Evolutionary conservation across 2,113 vertebrate genomes (phyloP), one percentile per base, ranked within the genome.

Genomic region (Ptychochromis oligacanthus): DNA sequence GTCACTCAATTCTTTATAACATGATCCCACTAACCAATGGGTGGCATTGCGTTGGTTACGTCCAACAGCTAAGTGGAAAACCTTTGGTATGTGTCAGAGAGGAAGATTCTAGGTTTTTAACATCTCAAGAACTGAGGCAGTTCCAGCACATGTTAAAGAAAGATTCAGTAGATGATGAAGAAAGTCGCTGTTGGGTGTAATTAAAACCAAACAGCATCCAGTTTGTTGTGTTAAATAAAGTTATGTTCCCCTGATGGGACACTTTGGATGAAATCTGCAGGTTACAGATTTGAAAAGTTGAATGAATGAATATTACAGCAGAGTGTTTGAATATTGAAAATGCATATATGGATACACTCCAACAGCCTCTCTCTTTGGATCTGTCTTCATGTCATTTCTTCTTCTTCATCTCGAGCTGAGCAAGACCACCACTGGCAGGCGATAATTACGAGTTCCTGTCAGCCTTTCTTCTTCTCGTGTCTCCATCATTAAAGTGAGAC

Each of bases 401-500:
- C 43, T 31, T 38, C 75, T 57, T 80, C 9, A 4, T 12, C 64
- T 57, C 74, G 5, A 4, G 77, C 22, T 43, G 43, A 62, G 10
- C 11, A 1, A 9, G 17, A 46, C 24, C 34, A 4, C 13, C 24
- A 6, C 20, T 82, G 61, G 24, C 77, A 88, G 80, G 72, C 72
- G 80, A 77, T 88, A 83, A 83, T 88, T 88, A 83, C 20, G 8
- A 57, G 49, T 80, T 70, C 72, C 56, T 26, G 8, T 49, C 83
- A 43, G 17, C 36, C 18, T 64, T 34, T 85, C 26, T 70, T 81
- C 64, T 64, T 58, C 9, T 55, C 11, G 11, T 82, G 28, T 78
- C 15, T 38, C 28, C 1, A 0, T 46, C 57, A 34, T 75, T 75
- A 49, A 59, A 75, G 28, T 7, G 38, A 65, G 40, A 43, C 31